A percentile compares a stretch with the other conserved stretches of the same genome.
phyloP scores from a whole-genome alignment of 2,797 vertebrate genomes.

The Ctenopoma multispine region DNA sequence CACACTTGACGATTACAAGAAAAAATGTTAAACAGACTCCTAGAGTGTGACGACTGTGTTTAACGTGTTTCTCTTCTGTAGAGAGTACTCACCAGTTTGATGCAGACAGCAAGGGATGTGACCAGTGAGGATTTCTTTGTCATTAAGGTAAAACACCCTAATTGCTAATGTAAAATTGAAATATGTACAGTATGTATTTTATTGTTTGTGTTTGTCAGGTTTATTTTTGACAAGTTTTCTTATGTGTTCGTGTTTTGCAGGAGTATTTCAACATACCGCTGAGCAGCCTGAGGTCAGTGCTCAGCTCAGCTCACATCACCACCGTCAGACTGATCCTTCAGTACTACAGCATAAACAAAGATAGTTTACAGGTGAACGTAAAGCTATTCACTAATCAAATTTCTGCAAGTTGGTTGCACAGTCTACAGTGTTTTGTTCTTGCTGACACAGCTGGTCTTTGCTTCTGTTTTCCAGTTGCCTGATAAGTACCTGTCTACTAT shows the following conservation, averaged over 20 bases:
- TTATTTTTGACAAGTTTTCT: neutral
- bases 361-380: constrained; percentile 71
- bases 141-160: constrained; percentile 74
- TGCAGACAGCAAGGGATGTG: constrained; percentile 76
- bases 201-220: neutral
- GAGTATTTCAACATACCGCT: constrained; percentile 83
- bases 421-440: neutral
- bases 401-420: neutral
- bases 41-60: constrained; percentile 8
- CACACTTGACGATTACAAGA: constrained; percentile 51
- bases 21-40: constrained; percentile 31
- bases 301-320: constrained; percentile 69
- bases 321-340: constrained; percentile 81
- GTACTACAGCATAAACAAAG: constrained; percentile 77
- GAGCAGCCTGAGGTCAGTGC: constrained; percentile 68
- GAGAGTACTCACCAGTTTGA: constrained; percentile 81
- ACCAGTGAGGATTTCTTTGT: constrained; percentile 64
- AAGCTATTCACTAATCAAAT: neutral
- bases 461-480: constrained; percentile 71
- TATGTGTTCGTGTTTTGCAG: constrained; percentile 56
- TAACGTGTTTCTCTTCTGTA: constrained; percentile 44
- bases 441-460: neutral
- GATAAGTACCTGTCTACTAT: constrained; percentile 76
- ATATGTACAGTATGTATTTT: neutral
- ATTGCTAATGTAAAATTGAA: neutral